Evolutionary conservation across 1,140 invertebrate genomes (phyloP).

Genomic region (Sitobion miscanthi): DNA sequence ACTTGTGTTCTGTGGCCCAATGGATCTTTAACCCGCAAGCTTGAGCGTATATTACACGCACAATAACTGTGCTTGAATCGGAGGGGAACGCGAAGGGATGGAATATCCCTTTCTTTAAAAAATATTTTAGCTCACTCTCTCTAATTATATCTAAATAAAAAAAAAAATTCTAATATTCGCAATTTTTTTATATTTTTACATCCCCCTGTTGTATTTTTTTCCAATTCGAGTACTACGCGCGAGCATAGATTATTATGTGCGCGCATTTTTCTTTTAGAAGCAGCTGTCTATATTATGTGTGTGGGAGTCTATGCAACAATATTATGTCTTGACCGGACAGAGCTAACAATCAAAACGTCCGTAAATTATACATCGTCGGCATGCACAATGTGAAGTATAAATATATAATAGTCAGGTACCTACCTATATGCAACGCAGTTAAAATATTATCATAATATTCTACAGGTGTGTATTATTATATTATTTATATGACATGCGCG

Average conservation of each 20-base stretch:
- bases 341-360: background rate
- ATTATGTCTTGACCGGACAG: background rate
- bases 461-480: conserved; percentile 10
- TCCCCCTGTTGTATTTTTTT: no score
- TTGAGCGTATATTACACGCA: no score
- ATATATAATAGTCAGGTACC: background rate
- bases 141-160: no score
- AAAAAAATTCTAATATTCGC: no score
- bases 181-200: no score
- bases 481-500: background rate
- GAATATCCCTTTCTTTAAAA: no score
- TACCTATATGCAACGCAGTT: background rate
- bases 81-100: no score
- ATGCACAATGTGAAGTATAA: background rate
- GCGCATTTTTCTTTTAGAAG: background rate
- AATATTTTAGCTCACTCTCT: no score
- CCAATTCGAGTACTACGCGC: background rate
- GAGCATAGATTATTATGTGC: background rate
- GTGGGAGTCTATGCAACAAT: background rate
- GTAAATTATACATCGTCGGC: background rate
- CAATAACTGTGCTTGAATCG: no score
- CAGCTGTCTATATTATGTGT: background rate
- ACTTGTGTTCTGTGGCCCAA: no score
- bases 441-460: background rate
- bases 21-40: no score